A percentile compares a stretch with the other conserved stretches of the same genome.
These are phyloP conservation scores for Phasianus colchicus DNA, from an alignment of 2,113 vertebrate genomes.

Conservation along the genomic window DNA sequence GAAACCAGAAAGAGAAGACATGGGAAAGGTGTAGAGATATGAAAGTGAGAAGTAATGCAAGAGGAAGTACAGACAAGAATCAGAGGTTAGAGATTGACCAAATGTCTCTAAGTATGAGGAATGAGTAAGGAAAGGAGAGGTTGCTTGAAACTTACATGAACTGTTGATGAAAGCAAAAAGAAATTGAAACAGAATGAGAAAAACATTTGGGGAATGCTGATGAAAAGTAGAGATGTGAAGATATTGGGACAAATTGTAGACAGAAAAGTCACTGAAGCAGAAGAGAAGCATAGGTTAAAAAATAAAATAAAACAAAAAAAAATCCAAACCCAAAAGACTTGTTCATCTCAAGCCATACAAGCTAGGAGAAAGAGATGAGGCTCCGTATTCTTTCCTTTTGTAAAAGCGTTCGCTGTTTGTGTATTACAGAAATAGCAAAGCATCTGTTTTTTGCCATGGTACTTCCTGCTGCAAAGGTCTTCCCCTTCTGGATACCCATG, in stretches of 20 bases:
- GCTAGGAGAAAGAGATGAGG: not conserved
- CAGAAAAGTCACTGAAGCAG: not conserved
- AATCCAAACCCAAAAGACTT: not conserved
- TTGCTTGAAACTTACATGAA: not conserved
- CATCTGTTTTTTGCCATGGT: not conserved
- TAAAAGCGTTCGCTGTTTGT: not conserved
- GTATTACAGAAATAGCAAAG: not conserved
- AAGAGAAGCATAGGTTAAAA: not conserved
- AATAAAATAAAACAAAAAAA: too few relatives aligned
- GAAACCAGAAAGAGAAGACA: not conserved
- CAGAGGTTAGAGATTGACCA: not conserved
- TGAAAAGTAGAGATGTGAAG: not conserved
- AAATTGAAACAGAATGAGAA: not conserved
- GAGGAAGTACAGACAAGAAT: not conserved
- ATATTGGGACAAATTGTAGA: not conserved
- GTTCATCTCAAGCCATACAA: not conserved
- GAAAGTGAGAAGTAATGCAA: not conserved
- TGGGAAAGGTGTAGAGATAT: not conserved
- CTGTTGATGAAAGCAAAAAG: not conserved
- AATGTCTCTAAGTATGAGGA: not conserved
- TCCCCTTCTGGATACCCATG: not conserved
- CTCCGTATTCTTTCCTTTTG: not conserved
- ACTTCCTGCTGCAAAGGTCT: not conserved
- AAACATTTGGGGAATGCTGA: not conserved
- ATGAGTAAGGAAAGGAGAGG: not conserved